Evolutionary conservation across 2,113 vertebrate genomes (phyloP).

Genomic region (Catharus fuscescens): DNA sequence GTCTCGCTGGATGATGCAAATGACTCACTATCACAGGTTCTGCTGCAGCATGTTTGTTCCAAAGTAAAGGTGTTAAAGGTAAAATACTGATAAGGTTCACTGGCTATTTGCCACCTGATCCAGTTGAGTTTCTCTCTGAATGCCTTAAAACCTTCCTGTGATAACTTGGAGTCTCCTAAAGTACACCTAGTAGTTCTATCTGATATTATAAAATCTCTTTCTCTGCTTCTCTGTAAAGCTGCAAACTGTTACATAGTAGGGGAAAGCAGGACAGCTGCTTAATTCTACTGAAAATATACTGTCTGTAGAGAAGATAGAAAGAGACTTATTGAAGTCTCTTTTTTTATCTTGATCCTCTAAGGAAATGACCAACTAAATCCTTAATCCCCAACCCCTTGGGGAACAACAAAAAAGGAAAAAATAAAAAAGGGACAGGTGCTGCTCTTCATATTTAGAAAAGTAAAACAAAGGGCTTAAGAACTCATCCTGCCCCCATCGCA

Average conservation of each 20-base stretch:
- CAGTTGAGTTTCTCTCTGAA: background rate
- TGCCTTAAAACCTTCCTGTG: background rate
- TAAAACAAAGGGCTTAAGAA: conserved; percentile 6
- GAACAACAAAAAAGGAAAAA: background rate
- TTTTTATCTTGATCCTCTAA: conserved; percentile 46
- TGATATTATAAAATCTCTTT: background rate
- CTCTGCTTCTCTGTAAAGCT: background rate
- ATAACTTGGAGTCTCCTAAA: background rate
- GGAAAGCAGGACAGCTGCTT: conserved; percentile 17
- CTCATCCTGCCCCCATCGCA: background rate
- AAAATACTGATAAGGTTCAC: background rate
- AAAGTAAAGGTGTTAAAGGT: background rate
- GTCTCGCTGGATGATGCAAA: background rate
- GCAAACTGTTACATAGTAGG: background rate
- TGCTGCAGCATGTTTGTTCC: background rate
- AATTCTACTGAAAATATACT: conserved; percentile 34
- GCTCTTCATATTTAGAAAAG: conserved; percentile 5
- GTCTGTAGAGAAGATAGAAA: conserved; percentile 10
- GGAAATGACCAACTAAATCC: conserved; percentile 60
- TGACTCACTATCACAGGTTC: background rate
- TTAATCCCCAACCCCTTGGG: background rate
- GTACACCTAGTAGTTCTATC: background rate
- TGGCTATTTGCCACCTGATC: background rate
- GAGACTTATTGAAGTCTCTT: conserved; percentile 11
- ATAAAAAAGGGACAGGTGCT: background rate